phyloP scores from a whole-genome alignment of 2,888 invertebrate species.

The Pomacea canaliculata region DNA sequence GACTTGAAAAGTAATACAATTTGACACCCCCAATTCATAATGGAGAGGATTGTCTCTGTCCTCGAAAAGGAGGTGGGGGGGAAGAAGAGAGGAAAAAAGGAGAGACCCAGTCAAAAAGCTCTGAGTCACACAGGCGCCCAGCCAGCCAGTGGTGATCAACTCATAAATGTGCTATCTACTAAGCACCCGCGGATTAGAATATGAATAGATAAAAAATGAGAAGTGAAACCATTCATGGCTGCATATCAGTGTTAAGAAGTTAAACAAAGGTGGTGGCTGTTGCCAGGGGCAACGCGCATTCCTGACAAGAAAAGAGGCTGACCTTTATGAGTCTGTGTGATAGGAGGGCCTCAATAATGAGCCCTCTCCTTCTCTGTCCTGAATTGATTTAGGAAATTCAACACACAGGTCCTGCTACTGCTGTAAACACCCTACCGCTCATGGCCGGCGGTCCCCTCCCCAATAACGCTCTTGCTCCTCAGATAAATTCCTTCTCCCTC shows the following conservation, averaged over 20 bases:
- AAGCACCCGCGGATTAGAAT: slow-evolving; percentile 37
- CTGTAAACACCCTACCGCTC: slow-evolving; percentile 29
- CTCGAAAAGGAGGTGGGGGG: slow-evolving; percentile 20
- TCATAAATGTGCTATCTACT: slow-evolving; percentile 40
- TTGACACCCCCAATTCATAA: slow-evolving; percentile 31
- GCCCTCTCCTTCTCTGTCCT: slow-evolving; percentile 23
- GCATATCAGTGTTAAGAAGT: slow-evolving; percentile 37
- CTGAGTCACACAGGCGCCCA: slow-evolving; percentile 29
- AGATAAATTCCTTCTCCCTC: background rate
- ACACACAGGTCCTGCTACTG: slow-evolving; percentile 26
- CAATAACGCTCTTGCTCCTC: slow-evolving; percentile 13
- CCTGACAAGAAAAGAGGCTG: slow-evolving; percentile 32
- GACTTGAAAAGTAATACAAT: slow-evolving; percentile 34
- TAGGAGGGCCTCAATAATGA: slow-evolving; percentile 36
- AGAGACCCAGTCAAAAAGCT: slow-evolving; percentile 25
- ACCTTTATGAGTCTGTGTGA: slow-evolving; percentile 29
- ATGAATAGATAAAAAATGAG: slow-evolving; percentile 36
- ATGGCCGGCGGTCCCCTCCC: slow-evolving; percentile 17
- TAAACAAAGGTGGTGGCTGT: slow-evolving; percentile 45
- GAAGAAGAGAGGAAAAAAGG: slow-evolving; percentile 4
- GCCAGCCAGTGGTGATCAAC: slow-evolving; percentile 30
- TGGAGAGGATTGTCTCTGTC: slow-evolving; percentile 42
- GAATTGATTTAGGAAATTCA: slow-evolving; percentile 50
- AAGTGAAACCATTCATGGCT: slow-evolving; percentile 34
- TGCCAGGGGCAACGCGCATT: slow-evolving; percentile 40